Conservation (phyloP, 1,140 invertebrate species). For the Scaptodrosophila lebanonensis region DNA sequence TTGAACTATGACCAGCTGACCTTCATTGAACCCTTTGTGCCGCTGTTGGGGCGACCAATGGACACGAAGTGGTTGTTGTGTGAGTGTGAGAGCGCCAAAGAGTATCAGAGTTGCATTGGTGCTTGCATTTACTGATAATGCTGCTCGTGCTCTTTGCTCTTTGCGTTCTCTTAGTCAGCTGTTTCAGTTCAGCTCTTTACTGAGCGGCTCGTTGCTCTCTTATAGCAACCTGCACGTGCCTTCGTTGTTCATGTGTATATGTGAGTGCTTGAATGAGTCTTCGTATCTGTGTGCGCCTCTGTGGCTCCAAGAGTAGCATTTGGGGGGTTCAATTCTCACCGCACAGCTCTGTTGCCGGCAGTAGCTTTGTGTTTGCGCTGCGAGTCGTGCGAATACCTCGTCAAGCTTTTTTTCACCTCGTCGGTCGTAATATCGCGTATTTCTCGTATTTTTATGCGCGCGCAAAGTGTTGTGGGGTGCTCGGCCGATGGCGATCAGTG, state of each 20-base stretch:
- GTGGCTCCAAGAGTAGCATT: constrained; percentile 42
- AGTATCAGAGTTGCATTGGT: constrained; percentile 15
- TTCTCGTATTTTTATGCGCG: too few species aligned
- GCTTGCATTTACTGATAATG: constrained; percentile 41
- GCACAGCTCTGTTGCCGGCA: constrained; percentile 11
- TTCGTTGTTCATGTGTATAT: not conserved
- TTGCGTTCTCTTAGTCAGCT: constrained; percentile 15
- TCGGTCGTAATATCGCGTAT: too few species aligned
- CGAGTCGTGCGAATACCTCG: constrained; percentile 49
- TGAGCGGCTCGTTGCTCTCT: too few species aligned
- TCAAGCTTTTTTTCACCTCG: not conserved
- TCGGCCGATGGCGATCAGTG: too few species aligned
- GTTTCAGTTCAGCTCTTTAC: constrained; percentile 1
- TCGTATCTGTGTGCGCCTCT: constrained; percentile 18
- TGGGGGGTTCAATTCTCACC: constrained; percentile 30
- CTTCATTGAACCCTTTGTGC: constrained; percentile 70
- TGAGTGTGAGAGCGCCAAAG: constrained; percentile 16
- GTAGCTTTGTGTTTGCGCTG: constrained; percentile 58
- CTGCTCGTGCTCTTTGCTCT: constrained; percentile 9
- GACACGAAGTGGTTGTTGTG: not conserved
- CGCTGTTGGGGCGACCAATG: constrained; percentile 24
- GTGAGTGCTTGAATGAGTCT: constrained; percentile 16
- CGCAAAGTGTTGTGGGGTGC: too few species aligned
- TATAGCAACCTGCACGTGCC: constrained; percentile 23
- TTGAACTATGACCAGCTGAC: constrained; percentile 75